These are phyloP conservation scores for Plumapathes pennacea DNA, from an alignment of 92 coral and sea anemone species.

Conservation along the genomic window DNA sequence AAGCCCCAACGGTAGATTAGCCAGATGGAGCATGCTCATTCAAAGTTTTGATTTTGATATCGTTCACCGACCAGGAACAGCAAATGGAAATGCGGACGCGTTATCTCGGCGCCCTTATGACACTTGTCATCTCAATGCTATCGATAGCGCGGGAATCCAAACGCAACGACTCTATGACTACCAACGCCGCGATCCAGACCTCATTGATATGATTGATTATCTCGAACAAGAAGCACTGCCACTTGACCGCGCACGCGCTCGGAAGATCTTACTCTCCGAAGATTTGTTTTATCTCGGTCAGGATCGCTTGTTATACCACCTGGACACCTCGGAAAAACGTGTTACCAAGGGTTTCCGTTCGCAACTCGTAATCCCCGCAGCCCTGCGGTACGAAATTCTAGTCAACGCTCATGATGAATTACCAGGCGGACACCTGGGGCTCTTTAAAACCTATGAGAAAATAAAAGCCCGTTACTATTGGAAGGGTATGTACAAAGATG, in stretches of 20 bases:
- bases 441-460: conserved; percentile 37
- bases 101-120: conserved; percentile 27
- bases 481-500: conserved; percentile 51
- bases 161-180: too few species aligned
- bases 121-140: conserved; percentile 4
- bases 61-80: conserved; percentile 21
- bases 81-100: conserved; percentile 40
- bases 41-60: conserved; percentile 35
- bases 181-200: not conserved
- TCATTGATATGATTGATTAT: conserved; percentile 1
- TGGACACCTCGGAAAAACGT: not conserved
- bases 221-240: conserved; percentile 7
- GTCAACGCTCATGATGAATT: conserved; percentile 28
- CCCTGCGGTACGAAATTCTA: conserved; percentile 15
- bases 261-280: not conserved
- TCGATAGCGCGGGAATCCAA: not conserved
- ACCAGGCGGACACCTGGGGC: conserved; percentile 31
- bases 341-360: not conserved
- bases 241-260: not conserved
- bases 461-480: conserved; percentile 32
- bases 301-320: conserved; percentile 1
- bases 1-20: conserved; percentile 25
- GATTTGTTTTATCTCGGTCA: conserved; percentile 9
- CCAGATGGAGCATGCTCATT: conserved; percentile 24
- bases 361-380: conserved; percentile 3